These are phyloP conservation scores for Junonia oenone DNA, from an alignment of 2,888 invertebrate species.

Conservation along the genomic window DNA sequence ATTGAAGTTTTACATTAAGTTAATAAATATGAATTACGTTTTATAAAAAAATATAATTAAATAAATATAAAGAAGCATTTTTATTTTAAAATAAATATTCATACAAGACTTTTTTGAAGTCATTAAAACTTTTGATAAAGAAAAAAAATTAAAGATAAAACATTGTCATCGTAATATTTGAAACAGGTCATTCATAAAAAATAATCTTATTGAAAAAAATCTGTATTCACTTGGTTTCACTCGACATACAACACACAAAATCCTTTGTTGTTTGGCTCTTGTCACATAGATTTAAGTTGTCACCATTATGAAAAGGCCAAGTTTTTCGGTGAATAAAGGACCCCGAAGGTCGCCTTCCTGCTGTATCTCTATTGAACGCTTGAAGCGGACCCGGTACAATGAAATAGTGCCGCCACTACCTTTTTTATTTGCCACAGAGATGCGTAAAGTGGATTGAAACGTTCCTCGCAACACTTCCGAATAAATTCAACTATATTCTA, in stretches of 20 bases:
- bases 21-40: no score
- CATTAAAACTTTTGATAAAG: no score
- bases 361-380: constrained; percentile 48
- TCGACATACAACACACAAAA: no score
- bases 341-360: constrained; percentile 53
- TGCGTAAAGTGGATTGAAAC: constrained; percentile 22
- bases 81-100: no score
- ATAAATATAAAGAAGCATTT: no score
- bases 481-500: constrained; percentile 5
- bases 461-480: constrained; percentile 5
- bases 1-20: no score
- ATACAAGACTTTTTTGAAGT: no score
- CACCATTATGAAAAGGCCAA: constrained; percentile 47
- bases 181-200: no score
- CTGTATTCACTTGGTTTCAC: background rate
- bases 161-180: no score
- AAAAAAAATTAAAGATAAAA: no score
- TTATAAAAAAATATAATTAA: no score
- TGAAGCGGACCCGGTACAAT: constrained; percentile 29
- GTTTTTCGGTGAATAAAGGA: constrained; percentile 53
- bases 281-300: constrained; percentile 44
- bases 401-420: constrained; percentile 25
- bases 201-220: no score
- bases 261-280: constrained; percentile 28
- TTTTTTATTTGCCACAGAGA: constrained; percentile 25